Evolutionary conservation across 2,888 invertebrate species (phyloP), one percentile per base, ranked within the genome.

Genomic region (Orchesellides sinensis): DNA sequence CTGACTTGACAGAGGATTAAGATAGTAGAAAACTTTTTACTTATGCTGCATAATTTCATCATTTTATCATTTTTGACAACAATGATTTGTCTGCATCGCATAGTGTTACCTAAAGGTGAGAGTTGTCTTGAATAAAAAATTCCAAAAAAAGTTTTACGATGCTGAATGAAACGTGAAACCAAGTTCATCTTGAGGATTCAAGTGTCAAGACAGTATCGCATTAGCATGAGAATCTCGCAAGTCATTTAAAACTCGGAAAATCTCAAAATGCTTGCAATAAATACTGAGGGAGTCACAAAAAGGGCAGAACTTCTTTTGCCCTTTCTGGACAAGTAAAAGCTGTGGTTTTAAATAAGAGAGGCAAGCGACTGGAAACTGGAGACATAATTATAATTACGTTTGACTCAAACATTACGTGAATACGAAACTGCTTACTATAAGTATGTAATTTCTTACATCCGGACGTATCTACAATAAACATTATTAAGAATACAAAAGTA

Each of bases 361-460:
- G 61, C 73, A 73, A 73, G n/a, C n/a, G 73, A 74, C 47, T 49
- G 74, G 52, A 65, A 52, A 74, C 52, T 65, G 65, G 63, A 74
- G 74, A 65, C 74, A 65, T 74, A 74, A 74, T 74, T 65, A 74
- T 74, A 52, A 52, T 52, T 2, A 8, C 56, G 27, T 47, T 29
- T 25, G 49, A 49, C 66, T 35, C 17, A 66, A 66, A 40, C 40
- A 40, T 40, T 40, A 40, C 40, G 40, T 25, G 14, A 14, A 49
- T 66, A 27, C 25, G 40, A 29, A 27, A 73, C 47, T 73, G 59
- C 45, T 59, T 25, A 45, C 47, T n/a, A n/a, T n/a, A n/a, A n/a
- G n/a, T n/a, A n/a, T n/a, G n/a, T 25, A 73, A 59, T 73, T 8
- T 35, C 52, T 32, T 69, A n/a, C n/a, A 69, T 69, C 69, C 69